phyloP scores from a whole-genome alignment of 2,113 vertebrate genomes.

The Haemorhous mexicanus region DNA sequence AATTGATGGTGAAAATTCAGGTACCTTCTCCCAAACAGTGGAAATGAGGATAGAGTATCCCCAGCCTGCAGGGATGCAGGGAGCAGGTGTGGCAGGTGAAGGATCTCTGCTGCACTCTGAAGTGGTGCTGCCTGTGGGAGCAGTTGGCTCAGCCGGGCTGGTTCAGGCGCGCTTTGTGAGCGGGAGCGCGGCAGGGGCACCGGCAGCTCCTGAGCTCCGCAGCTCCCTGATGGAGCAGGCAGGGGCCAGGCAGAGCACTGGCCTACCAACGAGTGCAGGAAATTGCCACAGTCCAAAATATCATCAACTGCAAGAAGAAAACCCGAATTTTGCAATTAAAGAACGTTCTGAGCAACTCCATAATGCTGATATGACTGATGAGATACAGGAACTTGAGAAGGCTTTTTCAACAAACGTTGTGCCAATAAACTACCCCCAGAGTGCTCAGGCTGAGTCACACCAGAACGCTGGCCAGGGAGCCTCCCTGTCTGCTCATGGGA shows the following conservation, averaged over 20 bases:
- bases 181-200: not conserved
- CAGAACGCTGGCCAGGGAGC: not conserved
- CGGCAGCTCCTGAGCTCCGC: not conserved
- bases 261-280: not conserved
- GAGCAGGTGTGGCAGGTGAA: not conserved
- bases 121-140: not conserved
- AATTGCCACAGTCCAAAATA: not conserved
- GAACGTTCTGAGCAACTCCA: not conserved
- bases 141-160: not conserved
- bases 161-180: not conserved
- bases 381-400: slow-evolving; percentile 65
- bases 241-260: not conserved
- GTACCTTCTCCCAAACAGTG: not conserved
- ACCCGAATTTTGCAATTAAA: not conserved
- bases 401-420: slow-evolving; percentile 10
- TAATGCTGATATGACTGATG: slow-evolving; percentile 3
- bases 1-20: not conserved
- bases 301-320: not conserved
- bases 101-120: not conserved
- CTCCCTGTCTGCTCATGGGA: not conserved
- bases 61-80: not conserved
- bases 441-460: not conserved
- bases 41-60: not conserved
- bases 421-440: not conserved
- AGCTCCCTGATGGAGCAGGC: not conserved